Conservation (phyloP, 2,797 vertebrate genomes). For the Falco peregrinus region DNA sequence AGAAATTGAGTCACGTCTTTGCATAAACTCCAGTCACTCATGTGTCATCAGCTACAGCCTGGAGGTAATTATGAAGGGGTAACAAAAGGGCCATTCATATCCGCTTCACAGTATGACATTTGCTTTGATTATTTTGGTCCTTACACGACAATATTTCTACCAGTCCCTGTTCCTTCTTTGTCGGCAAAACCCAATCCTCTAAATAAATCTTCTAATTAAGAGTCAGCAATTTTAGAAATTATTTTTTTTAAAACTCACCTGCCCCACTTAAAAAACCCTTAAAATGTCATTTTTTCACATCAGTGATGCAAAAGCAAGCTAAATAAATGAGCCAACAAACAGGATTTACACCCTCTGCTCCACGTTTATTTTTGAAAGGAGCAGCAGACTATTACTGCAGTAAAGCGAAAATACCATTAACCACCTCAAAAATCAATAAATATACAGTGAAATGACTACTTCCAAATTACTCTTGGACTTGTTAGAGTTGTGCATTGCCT, state of each 20-base stretch:
- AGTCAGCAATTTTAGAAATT: not conserved
- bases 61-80: not conserved
- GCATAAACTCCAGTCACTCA: not conserved
- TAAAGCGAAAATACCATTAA: not conserved
- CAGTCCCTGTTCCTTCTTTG: not conserved
- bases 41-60: not conserved
- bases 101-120: not conserved
- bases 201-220: not conserved
- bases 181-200: not conserved
- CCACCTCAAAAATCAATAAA: not conserved
- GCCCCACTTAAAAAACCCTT: not conserved
- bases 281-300: not conserved
- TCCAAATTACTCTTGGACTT: not conserved
- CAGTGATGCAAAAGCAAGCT: not conserved
- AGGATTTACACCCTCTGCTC: not conserved
- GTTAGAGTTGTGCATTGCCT: not conserved
- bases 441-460: not conserved
- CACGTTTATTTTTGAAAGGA: not conserved
- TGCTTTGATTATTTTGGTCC: not conserved
- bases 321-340: not conserved
- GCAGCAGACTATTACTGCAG: not conserved
- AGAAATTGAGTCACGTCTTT: slow-evolving; percentile 7
- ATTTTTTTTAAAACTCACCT: not conserved
- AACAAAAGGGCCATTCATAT: not conserved
- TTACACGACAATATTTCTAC: not conserved